Conservation (phyloP, 2,113 vertebrate species). For the Psittacus erithacus region DNA sequence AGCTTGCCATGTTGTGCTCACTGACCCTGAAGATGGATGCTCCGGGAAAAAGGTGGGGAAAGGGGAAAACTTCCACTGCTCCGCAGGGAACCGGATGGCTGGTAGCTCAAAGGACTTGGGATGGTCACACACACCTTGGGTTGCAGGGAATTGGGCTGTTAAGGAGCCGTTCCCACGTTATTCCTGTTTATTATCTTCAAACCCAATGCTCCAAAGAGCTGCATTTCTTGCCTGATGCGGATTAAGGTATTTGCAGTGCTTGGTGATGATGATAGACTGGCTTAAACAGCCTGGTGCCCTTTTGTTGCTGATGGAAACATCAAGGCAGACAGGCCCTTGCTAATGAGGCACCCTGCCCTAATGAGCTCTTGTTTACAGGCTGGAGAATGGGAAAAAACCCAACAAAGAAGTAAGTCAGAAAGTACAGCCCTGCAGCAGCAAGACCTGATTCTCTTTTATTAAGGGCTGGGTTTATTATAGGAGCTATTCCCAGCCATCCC, state of each 20-base stretch:
- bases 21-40: neutral
- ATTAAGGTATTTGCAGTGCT: neutral
- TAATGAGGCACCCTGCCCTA: slow-evolving; percentile 26
- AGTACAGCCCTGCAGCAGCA: neutral
- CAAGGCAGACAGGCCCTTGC: neutral
- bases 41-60: neutral
- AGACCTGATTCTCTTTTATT: neutral
- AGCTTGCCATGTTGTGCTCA: neutral
- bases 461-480: neutral
- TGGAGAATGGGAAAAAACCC: neutral
- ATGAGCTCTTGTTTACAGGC: neutral
- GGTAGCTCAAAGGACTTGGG: neutral
- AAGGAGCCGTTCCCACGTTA: neutral
- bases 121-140: neutral
- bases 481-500: neutral
- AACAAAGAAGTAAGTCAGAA: neutral
- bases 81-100: neutral
- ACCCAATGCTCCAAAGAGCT: neutral
- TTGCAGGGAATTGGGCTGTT: rapidly evolving
- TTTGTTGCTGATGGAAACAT: neutral
- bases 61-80: neutral
- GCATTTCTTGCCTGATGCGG: neutral
- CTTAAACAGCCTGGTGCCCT: neutral
- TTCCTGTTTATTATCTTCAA: neutral
- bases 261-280: neutral